These are phyloP conservation scores for Carettochelys insculpta DNA, from an alignment of 2,113 vertebrate genomes.

Conservation along the genomic window DNA sequence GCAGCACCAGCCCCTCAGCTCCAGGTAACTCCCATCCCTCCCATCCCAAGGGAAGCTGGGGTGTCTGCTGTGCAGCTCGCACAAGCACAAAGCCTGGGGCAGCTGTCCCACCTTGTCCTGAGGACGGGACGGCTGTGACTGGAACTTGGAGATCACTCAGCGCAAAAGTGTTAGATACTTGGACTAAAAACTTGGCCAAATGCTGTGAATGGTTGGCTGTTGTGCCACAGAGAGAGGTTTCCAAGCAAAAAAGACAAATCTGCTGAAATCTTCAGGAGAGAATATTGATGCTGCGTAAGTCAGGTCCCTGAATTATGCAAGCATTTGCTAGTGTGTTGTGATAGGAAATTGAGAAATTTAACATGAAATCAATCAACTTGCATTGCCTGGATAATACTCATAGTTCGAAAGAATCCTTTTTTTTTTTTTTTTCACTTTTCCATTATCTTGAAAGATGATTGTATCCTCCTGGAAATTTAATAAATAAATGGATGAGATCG, in stretches of 20 bases:
- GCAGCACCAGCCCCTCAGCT: too few relatives aligned
- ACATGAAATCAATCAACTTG: neutral
- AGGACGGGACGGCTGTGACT: too few relatives aligned
- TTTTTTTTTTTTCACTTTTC: too few relatives aligned
- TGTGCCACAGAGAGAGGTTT: neutral
- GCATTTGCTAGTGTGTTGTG: neutral
- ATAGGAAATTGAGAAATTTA: slow-evolving; percentile 17
- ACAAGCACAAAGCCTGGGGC: too few relatives aligned
- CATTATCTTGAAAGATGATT: neutral
- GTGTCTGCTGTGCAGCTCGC: too few relatives aligned
- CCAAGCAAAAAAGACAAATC: neutral
- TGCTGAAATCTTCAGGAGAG: neutral
- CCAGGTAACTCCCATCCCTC: too few relatives aligned
- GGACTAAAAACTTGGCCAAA: neutral
- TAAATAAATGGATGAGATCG: neutral
- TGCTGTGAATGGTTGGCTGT: neutral
- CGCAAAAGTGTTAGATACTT: neutral
- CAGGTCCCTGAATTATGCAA: neutral
- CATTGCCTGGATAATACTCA: neutral
- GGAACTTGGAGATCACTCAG: neutral
- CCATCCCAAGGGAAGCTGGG: too few relatives aligned
- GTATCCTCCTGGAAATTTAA: neutral
- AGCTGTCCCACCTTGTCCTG: too few relatives aligned
- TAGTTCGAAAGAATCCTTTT: neutral
- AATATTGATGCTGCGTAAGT: neutral